A percentile compares a stretch with the other conserved stretches of the same genome.
Evolutionary conservation across 1,140 invertebrate species (phyloP).

Genomic region (Branchinecta lynchi): DNA sequence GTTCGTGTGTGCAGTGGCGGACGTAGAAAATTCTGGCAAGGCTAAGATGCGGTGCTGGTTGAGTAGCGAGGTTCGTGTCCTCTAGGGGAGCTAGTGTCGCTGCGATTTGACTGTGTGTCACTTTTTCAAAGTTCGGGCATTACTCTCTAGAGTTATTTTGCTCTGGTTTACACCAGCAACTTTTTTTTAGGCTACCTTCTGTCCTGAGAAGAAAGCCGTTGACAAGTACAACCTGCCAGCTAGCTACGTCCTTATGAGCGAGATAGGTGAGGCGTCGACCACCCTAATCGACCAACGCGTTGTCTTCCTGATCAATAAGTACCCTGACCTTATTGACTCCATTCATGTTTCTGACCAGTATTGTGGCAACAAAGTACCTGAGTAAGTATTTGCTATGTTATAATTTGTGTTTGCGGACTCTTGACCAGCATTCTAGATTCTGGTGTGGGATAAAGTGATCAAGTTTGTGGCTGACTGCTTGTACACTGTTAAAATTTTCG

Average conservation of each 20-base stretch:
- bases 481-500: too few species aligned
- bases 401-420: constrained; percentile 16
- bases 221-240: constrained; percentile 73
- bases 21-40: too few species aligned
- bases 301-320: constrained; percentile 63
- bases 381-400: constrained; percentile 42
- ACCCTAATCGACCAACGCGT: constrained; percentile 70
- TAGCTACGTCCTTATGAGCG: constrained; percentile 68
- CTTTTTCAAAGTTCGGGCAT: too few species aligned
- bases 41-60: too few species aligned
- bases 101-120: too few species aligned
- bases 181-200: constrained; percentile 58
- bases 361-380: constrained; percentile 69
- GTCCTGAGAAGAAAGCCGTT: constrained; percentile 66
- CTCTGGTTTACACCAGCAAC: too few species aligned
- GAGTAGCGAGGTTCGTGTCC: too few species aligned
- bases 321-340: constrained; percentile 73
- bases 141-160: too few species aligned
- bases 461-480: too few species aligned
- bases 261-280: constrained; percentile 69
- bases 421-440: not conserved
- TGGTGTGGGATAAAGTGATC: not conserved
- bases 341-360: constrained; percentile 96
- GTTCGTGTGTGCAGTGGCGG: too few species aligned
- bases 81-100: too few species aligned